Evolutionary conservation across 2,113 vertebrate genomes (phyloP), one percentile per base, ranked within the genome.

Genomic region (Podarcis muralis): DNA sequence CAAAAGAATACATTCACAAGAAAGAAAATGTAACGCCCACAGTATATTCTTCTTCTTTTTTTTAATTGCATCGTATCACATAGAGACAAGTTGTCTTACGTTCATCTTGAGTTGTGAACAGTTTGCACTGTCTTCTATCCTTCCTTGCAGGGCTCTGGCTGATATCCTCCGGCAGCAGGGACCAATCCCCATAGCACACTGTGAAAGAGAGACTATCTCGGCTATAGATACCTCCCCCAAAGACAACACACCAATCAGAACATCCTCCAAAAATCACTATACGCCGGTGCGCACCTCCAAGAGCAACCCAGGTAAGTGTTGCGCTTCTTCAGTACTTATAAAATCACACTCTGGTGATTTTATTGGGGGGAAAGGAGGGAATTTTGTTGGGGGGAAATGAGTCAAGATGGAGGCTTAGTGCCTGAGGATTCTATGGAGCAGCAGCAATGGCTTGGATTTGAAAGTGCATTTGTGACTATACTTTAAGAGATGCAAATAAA

Each of bases 111-210:
- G 74, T 74, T 87, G 57, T 2, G 32, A 75, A 68, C 65, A 43
- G 18, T 4, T 40, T 57, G 15, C 37, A 35, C 27, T 86, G 37
- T 48, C 40, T 0, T 57, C 71, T 15, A 12, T 16, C 89, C 37
- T 18, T 88, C 86, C 94, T 62, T 93, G 1, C 96, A 99, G 99
- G 97, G 99, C 99, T 94, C 98, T 99, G 92, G 99, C 99, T 65
- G 99, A 99, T 96, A 99, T 99, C 95, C 95, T 99, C 95, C 98
- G 98, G 96, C 99, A 99, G 95, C 99, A 99, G 97, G 99, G 99
- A 96, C 99, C 99, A 93, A 99, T 99, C 92, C 99, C 99, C 87
- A 99, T 99, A 92, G 99, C 99, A 89, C 99, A 99, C 95, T 99
- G 99, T 82, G 99, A 99, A 97, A 98, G 99, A 97, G 99, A 99